Conservation (phyloP, 2,113 vertebrate genomes). For the Microcebus jonahi region DNA sequence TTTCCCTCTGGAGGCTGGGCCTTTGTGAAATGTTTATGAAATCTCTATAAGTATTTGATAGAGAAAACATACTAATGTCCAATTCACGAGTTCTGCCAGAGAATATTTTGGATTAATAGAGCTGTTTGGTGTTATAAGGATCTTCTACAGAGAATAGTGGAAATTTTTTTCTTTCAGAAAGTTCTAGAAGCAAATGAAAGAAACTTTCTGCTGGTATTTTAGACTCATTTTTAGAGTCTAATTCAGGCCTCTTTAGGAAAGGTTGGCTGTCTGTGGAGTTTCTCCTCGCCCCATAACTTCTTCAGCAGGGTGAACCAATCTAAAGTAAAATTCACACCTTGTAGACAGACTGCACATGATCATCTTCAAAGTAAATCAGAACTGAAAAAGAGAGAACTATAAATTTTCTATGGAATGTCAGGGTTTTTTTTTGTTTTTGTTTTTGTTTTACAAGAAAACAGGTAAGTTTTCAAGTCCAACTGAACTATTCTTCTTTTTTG, state of each 20-base stretch:
- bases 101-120: background rate
- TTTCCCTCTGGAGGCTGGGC: rapidly evolving
- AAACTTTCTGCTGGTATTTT: background rate
- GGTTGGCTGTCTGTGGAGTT: background rate
- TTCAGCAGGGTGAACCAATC: background rate
- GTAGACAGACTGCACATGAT: background rate
- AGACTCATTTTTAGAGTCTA: background rate
- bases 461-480: background rate
- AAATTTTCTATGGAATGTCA: too few species aligned
- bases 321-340: background rate
- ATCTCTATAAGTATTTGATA: background rate
- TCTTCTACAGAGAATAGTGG: background rate
- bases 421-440: background rate
- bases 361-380: background rate
- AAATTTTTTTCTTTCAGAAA: background rate
- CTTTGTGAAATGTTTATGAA: background rate
- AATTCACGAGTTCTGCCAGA: background rate
- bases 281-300: background rate
- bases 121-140: background rate
- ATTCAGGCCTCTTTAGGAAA: background rate
- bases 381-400: background rate
- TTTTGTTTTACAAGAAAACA: background rate
- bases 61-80: background rate
- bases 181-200: background rate
- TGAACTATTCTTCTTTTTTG: background rate